Conservation (phyloP, 2,113 vertebrate species). For the Ammodytes dubius region DNA sequence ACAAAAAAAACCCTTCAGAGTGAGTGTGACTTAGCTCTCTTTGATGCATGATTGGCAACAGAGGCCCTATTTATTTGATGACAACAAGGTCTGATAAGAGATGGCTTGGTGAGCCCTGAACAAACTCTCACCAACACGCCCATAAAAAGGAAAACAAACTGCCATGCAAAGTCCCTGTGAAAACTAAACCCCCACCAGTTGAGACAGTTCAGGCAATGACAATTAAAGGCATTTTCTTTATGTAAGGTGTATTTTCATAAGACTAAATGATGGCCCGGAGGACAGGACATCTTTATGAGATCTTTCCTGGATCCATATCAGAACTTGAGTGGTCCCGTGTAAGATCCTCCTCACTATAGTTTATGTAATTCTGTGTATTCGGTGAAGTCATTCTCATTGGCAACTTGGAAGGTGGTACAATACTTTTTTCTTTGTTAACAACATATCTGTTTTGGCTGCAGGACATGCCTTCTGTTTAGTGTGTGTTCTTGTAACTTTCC, state of each 20-base stretch:
- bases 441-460: conserved; percentile 13
- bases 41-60: background rate
- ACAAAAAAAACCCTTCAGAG: conserved; percentile 2
- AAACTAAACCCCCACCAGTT: background rate
- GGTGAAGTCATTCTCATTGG: background rate
- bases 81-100: background rate
- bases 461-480: background rate
- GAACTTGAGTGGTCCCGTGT: conserved; percentile 16
- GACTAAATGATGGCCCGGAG: conserved; percentile 22
- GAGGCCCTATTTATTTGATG: background rate
- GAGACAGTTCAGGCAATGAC: background rate
- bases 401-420: conserved; percentile 3
- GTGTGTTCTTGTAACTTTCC: background rate
- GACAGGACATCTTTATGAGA: conserved; percentile 56
- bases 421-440: background rate
- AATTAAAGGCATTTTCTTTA: conserved; percentile 5
- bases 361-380: conserved; percentile 16
- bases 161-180: conserved; percentile 23
- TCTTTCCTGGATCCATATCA: conserved; percentile 52
- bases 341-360: conserved; percentile 22
- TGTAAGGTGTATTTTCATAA: background rate
- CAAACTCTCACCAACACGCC: conserved; percentile 27
- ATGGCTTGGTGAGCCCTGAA: conserved; percentile 8
- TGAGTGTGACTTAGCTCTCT: background rate
- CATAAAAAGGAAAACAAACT: conserved; percentile 45